These are phyloP conservation scores for Natrix natrix DNA, from an alignment of 2,797 vertebrate species.

Conservation along the genomic window DNA sequence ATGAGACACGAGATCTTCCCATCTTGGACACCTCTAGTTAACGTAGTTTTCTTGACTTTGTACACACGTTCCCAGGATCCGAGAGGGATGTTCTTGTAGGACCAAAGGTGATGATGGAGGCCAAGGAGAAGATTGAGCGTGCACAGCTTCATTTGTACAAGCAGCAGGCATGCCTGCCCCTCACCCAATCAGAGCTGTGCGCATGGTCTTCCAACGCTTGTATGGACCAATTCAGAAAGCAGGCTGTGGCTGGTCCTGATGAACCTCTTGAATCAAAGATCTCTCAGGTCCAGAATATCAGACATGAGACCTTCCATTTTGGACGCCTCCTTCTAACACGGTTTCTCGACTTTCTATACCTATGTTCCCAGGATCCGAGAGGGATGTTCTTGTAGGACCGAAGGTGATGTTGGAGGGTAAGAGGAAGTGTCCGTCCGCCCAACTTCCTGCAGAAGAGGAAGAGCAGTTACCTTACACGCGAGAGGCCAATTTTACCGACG, in stretches of 20 bases:
- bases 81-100: not conserved
- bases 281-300: too few species aligned
- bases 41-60: not conserved
- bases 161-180: too few species aligned
- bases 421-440: not conserved
- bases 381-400: not conserved
- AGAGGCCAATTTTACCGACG: not conserved
- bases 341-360: not conserved
- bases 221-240: too few species aligned
- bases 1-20: too few species aligned
- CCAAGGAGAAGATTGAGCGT: not conserved
- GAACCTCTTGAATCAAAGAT: not conserved
- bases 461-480: accelerated
- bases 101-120: not conserved
- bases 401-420: not conserved
- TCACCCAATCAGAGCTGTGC: too few species aligned
- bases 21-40: not conserved
- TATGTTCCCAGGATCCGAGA: not conserved
- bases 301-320: too few species aligned
- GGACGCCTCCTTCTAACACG: accelerated
- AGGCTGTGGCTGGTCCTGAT: not conserved
- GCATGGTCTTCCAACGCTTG: too few species aligned
- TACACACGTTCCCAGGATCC: not conserved
- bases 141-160: too few species aligned
- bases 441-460: not conserved